Conservation (phyloP, 1,140 invertebrate species). For the Cyrtorhinus lividipennis region DNA sequence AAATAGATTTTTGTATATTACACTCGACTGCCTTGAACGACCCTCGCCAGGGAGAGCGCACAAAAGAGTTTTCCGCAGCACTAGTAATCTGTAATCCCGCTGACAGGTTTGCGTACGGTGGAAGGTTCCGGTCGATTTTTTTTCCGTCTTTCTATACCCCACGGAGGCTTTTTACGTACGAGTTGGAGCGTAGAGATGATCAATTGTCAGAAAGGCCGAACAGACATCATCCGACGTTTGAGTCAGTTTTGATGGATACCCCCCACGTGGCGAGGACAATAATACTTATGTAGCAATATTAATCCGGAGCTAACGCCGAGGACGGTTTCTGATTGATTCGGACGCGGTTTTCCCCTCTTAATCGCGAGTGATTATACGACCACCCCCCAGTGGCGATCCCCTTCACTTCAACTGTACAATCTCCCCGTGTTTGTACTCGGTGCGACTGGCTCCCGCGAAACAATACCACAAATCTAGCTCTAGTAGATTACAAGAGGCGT, state of each 20-base stretch:
- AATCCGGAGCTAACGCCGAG: neutral
- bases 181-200: neutral
- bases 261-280: neutral
- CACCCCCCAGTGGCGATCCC: neutral
- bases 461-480: conserved; percentile 8
- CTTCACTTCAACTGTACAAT: neutral
- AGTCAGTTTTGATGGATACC: neutral
- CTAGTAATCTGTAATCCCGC: neutral
- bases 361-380: neutral
- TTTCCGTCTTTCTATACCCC: neutral
- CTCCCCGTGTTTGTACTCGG: neutral
- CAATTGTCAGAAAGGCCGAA: neutral
- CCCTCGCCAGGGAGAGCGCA: neutral
- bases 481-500: neutral
- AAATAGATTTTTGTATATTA: too few species aligned
- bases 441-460: neutral
- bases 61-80: neutral
- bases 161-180: neutral
- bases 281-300: conserved; percentile 1
- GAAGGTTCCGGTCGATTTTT: neutral
- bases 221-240: neutral
- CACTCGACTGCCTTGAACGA: neutral
- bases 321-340: conserved; percentile 3
- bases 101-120: neutral
- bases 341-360: neutral